These are phyloP conservation scores for Amyelois transitella DNA, from an alignment of 1,140 invertebrate species.

Conservation along the genomic window DNA sequence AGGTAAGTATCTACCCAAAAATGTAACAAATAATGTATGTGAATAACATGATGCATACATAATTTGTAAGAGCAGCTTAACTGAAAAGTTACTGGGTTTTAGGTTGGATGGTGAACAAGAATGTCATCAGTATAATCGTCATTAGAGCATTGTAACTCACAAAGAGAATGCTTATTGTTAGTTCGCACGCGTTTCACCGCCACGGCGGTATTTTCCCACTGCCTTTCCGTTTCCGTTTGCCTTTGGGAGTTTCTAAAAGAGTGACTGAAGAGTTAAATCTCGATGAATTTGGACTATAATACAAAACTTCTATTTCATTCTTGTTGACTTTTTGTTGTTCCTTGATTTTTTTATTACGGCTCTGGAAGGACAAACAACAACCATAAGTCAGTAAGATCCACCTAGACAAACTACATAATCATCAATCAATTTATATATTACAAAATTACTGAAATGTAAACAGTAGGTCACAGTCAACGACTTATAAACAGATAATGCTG, in stretches of 20 bases:
- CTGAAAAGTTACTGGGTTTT: background rate
- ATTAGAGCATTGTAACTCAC: background rate
- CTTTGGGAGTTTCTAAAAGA: background rate
- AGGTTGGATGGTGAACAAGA: background rate
- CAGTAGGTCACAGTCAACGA: too few relatives aligned
- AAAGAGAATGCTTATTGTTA: background rate
- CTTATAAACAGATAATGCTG: too few relatives aligned
- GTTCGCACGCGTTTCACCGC: slow-evolving; percentile 27
- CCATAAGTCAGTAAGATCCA: too few relatives aligned
- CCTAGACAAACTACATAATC: too few relatives aligned
- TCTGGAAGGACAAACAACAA: background rate
- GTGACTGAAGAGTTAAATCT: background rate
- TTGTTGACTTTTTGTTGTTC: too few relatives aligned
- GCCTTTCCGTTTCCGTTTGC: background rate
- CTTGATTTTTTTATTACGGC: background rate
- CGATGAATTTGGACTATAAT: background rate
- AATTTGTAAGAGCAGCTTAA: background rate
- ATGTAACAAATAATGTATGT: too few relatives aligned
- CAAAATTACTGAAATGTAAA: too few relatives aligned
- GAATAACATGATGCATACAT: background rate
- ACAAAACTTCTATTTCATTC: background rate
- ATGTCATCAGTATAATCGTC: background rate
- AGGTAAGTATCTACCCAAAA: too few relatives aligned
- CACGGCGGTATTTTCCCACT: slow-evolving; percentile 26
- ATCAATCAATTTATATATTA: too few relatives aligned